Evolutionary conservation across 2,797 vertebrate genomes (phyloP).

Genomic region (Knipowitschia caucasica): DNA sequence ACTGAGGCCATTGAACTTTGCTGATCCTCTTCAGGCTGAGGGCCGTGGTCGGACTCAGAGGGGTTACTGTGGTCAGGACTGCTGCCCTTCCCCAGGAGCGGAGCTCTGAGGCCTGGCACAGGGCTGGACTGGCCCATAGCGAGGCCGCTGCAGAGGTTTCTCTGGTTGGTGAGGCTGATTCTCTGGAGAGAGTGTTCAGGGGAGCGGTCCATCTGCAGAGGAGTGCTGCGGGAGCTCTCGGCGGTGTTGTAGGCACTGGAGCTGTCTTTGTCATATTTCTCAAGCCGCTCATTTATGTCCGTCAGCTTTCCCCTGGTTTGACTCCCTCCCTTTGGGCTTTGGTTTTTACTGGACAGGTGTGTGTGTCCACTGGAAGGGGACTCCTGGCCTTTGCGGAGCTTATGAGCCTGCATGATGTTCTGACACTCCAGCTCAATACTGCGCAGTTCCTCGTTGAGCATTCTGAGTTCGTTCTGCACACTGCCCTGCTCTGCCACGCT

Average conservation of each 20-base stretch:
- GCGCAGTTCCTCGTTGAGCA: conserved; percentile 93
- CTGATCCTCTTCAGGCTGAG: conserved; percentile 69
- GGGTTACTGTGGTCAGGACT: conserved; percentile 72
- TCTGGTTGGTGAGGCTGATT: conserved; percentile 88
- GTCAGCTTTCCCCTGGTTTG: conserved; percentile 75
- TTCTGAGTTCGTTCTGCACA: conserved; percentile 88
- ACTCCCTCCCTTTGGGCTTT: conserved; percentile 73
- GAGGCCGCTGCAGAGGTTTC: conserved; percentile 82
- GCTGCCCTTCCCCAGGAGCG: conserved; percentile 69
- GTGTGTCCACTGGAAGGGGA: conserved; percentile 63
- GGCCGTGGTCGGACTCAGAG: conserved; percentile 67
- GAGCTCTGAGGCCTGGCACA: conserved; percentile 56
- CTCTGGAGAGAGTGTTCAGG: conserved; percentile 90
- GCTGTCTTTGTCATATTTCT: conserved; percentile 95
- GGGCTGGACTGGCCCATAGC: conserved; percentile 57
- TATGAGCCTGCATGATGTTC: conserved; percentile 95
- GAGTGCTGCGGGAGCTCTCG: conserved; percentile 93
- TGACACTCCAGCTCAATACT: conserved; percentile 96
- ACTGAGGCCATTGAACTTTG: conserved; percentile 45
- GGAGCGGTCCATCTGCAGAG: conserved; percentile 86
- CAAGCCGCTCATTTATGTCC: conserved; percentile 85
- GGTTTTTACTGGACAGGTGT: conserved; percentile 67
- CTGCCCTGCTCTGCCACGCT: conserved; percentile 79
- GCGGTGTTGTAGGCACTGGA: conserved; percentile 97
- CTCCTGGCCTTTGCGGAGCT: conserved; percentile 80